Conservation (phyloP, 2,797 vertebrate genomes). For the Chaetophractus vellerosus region DNA sequence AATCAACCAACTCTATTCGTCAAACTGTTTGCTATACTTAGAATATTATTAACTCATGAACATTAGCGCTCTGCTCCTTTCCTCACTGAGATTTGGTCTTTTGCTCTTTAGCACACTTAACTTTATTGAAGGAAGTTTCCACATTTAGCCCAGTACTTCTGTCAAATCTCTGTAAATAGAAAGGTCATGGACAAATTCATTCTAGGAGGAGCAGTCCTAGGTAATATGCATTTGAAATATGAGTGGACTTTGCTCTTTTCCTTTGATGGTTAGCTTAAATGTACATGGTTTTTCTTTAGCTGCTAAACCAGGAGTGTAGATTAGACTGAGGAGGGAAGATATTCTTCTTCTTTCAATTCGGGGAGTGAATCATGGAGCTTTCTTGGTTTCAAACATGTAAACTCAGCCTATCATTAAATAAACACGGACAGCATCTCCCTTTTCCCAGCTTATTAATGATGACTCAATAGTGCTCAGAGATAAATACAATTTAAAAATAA, state of each 20-base stretch:
- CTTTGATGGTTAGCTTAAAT: neutral
- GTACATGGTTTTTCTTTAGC: too few relatives aligned
- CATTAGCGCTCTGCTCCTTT: fast-evolving
- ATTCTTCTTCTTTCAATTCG: too few relatives aligned
- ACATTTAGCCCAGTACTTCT: neutral
- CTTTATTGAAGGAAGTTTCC: neutral
- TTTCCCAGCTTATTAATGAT: too few relatives aligned
- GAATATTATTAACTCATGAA: neutral
- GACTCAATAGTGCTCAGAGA: too few relatives aligned
- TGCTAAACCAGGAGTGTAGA: too few relatives aligned
- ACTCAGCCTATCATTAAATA: too few relatives aligned
- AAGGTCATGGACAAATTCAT: neutral
- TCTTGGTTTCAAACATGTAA: too few relatives aligned
- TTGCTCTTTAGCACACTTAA: neutral
- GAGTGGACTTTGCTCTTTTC: neutral
- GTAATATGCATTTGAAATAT: neutral
- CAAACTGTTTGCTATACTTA: neutral
- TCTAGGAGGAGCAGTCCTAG: too few relatives aligned
- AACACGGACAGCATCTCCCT: too few relatives aligned
- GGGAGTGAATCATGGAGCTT: too few relatives aligned
- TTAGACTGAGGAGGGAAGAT: too few relatives aligned
- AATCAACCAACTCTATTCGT: neutral
- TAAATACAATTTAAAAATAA: too few relatives aligned
- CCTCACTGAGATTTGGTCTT: neutral
- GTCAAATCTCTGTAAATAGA: neutral